Percentiles rank a stretch among this genome's conserved stretches.
Evolutionary conservation across 2,888 invertebrate genomes (phyloP).

Genomic region (Amblyteles armatorius): DNA sequence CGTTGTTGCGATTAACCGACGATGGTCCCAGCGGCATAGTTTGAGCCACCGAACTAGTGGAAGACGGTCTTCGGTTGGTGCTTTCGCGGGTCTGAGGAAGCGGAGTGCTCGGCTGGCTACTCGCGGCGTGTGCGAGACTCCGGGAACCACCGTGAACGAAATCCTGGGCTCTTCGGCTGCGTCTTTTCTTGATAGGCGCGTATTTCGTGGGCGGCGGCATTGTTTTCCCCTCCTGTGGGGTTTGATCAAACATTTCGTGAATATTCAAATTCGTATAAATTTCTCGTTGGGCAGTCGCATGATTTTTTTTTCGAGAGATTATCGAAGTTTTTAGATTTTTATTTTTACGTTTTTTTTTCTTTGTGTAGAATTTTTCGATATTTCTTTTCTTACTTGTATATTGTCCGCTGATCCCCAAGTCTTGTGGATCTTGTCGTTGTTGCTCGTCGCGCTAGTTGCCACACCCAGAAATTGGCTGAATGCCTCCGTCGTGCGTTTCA

Average conservation of each 20-base stretch:
- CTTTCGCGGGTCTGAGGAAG: slow-evolving; percentile 72
- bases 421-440: slow-evolving; percentile 91
- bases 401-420: slow-evolving; percentile 97
- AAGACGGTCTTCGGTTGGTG: slow-evolving; percentile 78
- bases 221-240: slow-evolving; percentile 82
- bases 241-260: background rate
- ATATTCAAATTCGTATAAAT: background rate
- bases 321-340: background rate
- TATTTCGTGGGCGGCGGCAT: slow-evolving; percentile 92
- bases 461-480: slow-evolving; percentile 96
- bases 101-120: slow-evolving; percentile 80
- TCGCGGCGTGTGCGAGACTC: slow-evolving; percentile 66
- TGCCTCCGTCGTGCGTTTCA: slow-evolving; percentile 96
- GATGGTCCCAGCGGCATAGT: slow-evolving; percentile 81
- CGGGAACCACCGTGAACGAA: slow-evolving; percentile 80
- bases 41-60: slow-evolving; percentile 83
- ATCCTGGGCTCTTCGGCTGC: slow-evolving; percentile 87
- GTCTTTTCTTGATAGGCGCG: slow-evolving; percentile 89
- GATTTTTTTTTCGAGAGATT: background rate
- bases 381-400: slow-evolving; percentile 86
- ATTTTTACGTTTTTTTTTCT: background rate
- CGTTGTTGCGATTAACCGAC: slow-evolving; percentile 86
- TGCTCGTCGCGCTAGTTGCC: slow-evolving; percentile 86
- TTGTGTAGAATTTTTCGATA: background rate
- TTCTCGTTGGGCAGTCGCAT: background rate